Evolutionary conservation across 2,797 vertebrate genomes (phyloP), one percentile per base, ranked within the genome.

Genomic region (Eutrigla gurnardus): DNA sequence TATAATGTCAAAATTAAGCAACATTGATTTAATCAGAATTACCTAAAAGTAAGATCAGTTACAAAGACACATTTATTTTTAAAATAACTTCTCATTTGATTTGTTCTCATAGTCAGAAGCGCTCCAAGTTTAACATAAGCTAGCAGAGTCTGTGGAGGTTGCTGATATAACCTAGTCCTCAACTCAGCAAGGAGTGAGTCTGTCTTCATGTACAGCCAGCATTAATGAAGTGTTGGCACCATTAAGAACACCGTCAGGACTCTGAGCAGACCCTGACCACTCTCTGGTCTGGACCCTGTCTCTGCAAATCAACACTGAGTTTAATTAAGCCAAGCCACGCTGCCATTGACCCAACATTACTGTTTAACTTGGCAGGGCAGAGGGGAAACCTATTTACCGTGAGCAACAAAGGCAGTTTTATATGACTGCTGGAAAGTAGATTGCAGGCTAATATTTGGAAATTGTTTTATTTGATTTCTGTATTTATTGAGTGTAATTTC

Each of bases 391-490:
- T 85, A 91, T 94, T 93, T 93, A 89, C 89, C 68, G 66, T 42
- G 64, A 67, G 69, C 50, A 86, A 93, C 91, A 94, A 86, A 91
- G 87, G 71, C 77, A 46, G 80, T 86, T 89, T 93, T 91, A 87
- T 92, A 53, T 12, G 64, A 67, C 70, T 88, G 81, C 86, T 89
- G 90, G 88, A 82, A 91, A 87, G 84, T 61, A 79, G 83, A 90
- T 79, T 79, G 88, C 84, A 87, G 87, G 86, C 87, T 89, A 94
- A 95, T 93, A 94, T 95, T 94, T 94, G 79, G 78, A 93, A 89
- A 92, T 93, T 89, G 90, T 94, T 93, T 87, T 86, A 91, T 93
- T 93, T 91, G 90, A 94, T 93, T 95, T 92, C 84, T 88, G 80
- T 93, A 87, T 95, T 94, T 95, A 87, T 84, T 79, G 83, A 93